Evolutionary conservation across 2,888 invertebrate genomes (phyloP), one percentile per base, ranked within the genome.

Genomic region (Sacculina carcini): DNA sequence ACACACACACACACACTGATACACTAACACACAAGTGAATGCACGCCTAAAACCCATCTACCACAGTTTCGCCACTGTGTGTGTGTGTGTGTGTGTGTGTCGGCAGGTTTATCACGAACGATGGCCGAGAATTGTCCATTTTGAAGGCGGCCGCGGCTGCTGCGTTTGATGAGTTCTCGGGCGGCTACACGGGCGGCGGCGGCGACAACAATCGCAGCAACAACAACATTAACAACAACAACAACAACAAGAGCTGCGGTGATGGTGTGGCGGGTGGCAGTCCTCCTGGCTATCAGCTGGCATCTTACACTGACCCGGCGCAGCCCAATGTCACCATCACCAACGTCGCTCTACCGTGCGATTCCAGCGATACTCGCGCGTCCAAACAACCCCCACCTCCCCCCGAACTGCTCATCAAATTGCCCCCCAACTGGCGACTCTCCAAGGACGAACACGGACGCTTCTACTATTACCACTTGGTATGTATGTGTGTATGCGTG

Each of bases 351-450:
- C 51, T 34, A 23, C 53, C 48, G 24, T 49, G 40, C 12, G 49
- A 28, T 40, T 36, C 50, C 14, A 16, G 51, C 32, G 48, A 44
- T 26, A 50, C 34, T 34, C 50, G 36, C 29, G 47, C 38, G 58
- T 46, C 53, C 55, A 24, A 50, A 40, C 58, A 59, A 42, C 57
- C 62, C 26, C 26, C 57, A 46, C 58, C 60, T 10, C 56, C 60
- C 24, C 56, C 62, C 56, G 59, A 52, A 58, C 60, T 51, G 54
- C 58, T 53, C 58, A 59, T 57, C 54, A 59, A 78, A 58, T 66
- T 90, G 53, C 86, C 87, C 0, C 78, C 79, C 0, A 74, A 79
- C 62, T 96, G 94, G 94, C 81, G 83, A 60, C 78, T 77, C 59
- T 80, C 84, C 0, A 71, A 73, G 55, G 89, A 90, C 63, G 67